phyloP scores from a whole-genome alignment of 2,113 vertebrate species.

The Myiopsitta monachus region DNA sequence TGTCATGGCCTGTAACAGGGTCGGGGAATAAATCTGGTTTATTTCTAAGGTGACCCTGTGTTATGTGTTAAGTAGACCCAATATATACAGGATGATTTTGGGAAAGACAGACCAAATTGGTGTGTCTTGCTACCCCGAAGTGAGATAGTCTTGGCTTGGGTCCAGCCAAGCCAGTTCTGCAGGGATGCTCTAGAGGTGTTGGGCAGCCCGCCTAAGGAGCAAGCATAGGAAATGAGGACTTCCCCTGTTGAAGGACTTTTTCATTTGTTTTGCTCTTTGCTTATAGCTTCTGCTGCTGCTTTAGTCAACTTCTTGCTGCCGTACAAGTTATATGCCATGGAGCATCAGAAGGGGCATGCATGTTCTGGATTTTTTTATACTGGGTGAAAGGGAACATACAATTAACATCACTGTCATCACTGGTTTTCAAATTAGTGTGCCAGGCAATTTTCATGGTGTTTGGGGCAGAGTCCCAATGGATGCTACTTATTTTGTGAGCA shows the following conservation, averaged over 20 bases:
- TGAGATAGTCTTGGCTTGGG: no score
- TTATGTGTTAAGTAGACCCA: neutral
- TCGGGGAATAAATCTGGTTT: rapidly evolving
- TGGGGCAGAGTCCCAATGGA: neutral
- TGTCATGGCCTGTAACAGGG: neutral
- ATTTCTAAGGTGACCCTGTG: neutral
- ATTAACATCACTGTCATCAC: neutral
- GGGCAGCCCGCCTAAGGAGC: neutral
- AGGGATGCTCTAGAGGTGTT: neutral
- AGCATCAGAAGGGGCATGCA: neutral
- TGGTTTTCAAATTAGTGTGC: neutral
- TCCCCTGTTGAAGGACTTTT: neutral
- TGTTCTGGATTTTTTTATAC: neutral
- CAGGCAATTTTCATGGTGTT: neutral
- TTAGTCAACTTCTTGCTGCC: neutral
- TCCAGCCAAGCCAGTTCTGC: neutral
- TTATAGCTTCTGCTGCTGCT: neutral
- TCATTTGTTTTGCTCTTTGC: neutral
- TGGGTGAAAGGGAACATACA: neutral
- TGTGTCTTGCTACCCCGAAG: neutral
- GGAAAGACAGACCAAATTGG: neutral
- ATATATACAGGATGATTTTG: neutral
- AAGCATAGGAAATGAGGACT: neutral
- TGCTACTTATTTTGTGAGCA: neutral
- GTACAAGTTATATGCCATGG: neutral